A percentile compares a stretch with the other conserved stretches of the same genome.
Evolutionary conservation across 1,140 invertebrate species (phyloP).

Genomic region (Penaeus japonicus): DNA sequence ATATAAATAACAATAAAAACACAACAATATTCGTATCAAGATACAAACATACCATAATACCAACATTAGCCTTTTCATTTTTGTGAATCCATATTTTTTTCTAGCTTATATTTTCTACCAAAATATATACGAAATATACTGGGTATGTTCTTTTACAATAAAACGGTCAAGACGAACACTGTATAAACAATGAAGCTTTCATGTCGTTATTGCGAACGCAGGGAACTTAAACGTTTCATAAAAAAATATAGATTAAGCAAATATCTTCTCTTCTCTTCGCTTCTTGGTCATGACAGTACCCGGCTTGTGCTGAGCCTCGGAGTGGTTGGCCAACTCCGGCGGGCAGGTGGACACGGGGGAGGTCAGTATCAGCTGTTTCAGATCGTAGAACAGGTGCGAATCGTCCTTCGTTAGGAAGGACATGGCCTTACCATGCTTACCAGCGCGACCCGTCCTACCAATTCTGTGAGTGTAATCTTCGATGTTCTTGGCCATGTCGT

Average conservation of each 20-base stretch:
- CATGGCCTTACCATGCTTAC: slow-evolving; percentile 95
- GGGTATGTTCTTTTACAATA: too few species aligned
- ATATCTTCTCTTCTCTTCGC: slow-evolving; percentile 80
- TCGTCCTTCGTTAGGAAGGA: slow-evolving; percentile 98
- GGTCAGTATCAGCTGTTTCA: slow-evolving; percentile 88
- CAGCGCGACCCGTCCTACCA: slow-evolving; percentile 79
- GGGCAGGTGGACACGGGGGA: slow-evolving; percentile 96
- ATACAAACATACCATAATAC: too few species aligned
- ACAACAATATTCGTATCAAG: too few species aligned
- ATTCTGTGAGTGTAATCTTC: slow-evolving; percentile 77
- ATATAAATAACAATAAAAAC: too few species aligned
- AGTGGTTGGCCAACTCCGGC: slow-evolving; percentile 96
- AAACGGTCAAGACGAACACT: too few species aligned
- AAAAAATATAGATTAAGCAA: slow-evolving; percentile 47
- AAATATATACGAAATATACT: too few species aligned
- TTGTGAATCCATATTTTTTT: too few species aligned
- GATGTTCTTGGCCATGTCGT: slow-evolving; percentile 99
- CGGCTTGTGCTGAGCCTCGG: slow-evolving; percentile 97
- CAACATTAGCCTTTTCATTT: too few species aligned
- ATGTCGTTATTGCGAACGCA: too few species aligned
- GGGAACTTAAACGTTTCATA: too few species aligned
- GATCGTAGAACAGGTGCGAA: slow-evolving; percentile 93
- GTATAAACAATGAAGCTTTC: too few species aligned
- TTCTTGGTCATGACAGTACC: slow-evolving; percentile 94
- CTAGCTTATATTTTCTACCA: too few species aligned